A percentile compares a stretch with the other conserved stretches of the same genome.
These are phyloP conservation scores for Siniperca knerii DNA, from an alignment of 2,113 vertebrate genomes.

Conservation along the genomic window DNA sequence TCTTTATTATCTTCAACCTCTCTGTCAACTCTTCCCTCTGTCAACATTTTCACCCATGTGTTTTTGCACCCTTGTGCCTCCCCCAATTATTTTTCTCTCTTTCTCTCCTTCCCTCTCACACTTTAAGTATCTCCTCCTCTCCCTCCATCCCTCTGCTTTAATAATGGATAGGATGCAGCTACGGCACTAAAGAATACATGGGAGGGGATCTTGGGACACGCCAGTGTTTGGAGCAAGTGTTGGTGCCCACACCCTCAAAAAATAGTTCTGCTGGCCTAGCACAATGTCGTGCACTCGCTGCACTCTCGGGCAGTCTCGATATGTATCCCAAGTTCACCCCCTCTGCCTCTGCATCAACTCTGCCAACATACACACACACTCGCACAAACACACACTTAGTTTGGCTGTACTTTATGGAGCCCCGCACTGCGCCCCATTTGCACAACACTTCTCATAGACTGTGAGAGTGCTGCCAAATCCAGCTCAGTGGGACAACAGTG, in stretches of 20 bases:
- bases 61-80: constrained; percentile 25
- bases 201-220: constrained; percentile 68
- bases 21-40: constrained; percentile 29
- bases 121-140: constrained; percentile 31
- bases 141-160: constrained; percentile 58
- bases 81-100: constrained; percentile 17
- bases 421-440: constrained; percentile 38
- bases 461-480: constrained; percentile 61
- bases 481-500: constrained; percentile 52
- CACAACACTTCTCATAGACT: constrained; percentile 36
- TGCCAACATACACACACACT: constrained; percentile 16
- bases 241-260: constrained; percentile 42
- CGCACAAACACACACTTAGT: constrained; percentile 25
- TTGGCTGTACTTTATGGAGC: constrained; percentile 35
- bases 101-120: not conserved
- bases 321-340: constrained; percentile 38
- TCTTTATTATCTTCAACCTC: not conserved
- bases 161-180: constrained; percentile 78
- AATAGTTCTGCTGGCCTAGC: constrained; percentile 67
- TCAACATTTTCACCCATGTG: constrained; percentile 33
- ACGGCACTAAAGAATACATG: constrained; percentile 74
- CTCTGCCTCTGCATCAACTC: constrained; percentile 19
- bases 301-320: constrained; percentile 16
- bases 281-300: constrained; percentile 51
- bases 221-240: constrained; percentile 41